Evolutionary conservation across 2,888 invertebrate species (phyloP), one percentile per base, ranked within the genome.

Genomic region (Chouioia cunea): DNA sequence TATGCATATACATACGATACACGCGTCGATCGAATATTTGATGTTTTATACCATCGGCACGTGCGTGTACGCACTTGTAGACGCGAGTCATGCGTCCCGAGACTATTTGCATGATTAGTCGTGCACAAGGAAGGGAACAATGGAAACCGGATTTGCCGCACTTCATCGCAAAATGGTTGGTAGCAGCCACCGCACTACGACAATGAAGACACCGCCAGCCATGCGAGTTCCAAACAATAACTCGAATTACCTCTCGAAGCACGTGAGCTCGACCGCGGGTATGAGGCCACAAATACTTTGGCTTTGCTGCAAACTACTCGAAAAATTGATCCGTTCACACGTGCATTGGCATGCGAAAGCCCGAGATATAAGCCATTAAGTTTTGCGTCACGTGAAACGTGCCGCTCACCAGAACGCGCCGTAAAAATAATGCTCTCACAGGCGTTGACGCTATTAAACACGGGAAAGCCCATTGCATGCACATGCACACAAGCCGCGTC

Each of bases 371-470:
- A 71, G 63, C 63, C 63, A 71, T 71, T 71, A 66, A 44, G 47
- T 47, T 56, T 43, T 27, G 44, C 53, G 54, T 15, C 22, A 15
- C 50, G 27, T 6, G 15, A 46, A 43, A 59, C 60, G 60, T n/a
- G n/a, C n/a, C n/a, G n/a, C n/a, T n/a, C n/a, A n/a, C n/a, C n/a
- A n/a, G n/a, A 27, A 6, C 27, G 27, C 27, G 27, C 66, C 64
- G 59, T 73, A 73, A 73, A 72, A 75, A 73, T 70, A 73, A 74
- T 70, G 66, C 68, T 44, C 63, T 52, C 52, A 44, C 52, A 57
- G 23, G 36, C 20, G 23, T 4, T 15, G 8, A 4, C 46, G 56
- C 27, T 54, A 56, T 56, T 60, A 47, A 18, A 27, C 23, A 57
- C 50, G 52, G 50, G 50, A 43, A 52, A n/a, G 58, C 27, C 54